Conservation (phyloP, 2,113 vertebrate species). For the cattle (Bos taurus) region ARS-UCD2.0 NC_037344.1:44607001-44607500, state of each 20-base stretch:
- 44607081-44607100: neutral
- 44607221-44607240: neutral
- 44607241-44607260: neutral
- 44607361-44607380: neutral
- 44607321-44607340: neutral
- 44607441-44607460: neutral
- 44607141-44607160: neutral
- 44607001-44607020: too few species aligned
- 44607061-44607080: neutral
- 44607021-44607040: neutral
- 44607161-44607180: neutral
- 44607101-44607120: neutral
- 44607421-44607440: neutral
- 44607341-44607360: neutral
- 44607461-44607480: neutral
- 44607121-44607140: neutral
- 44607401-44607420: neutral
- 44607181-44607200: rapidly evolving
- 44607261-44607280: neutral
- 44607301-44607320: neutral
- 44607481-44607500: neutral
- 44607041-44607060: neutral
- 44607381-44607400: neutral
- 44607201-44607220: neutral
- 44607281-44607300: neutral